A percentile compares a stretch with the other conserved stretches of the same genome.
phyloP scores from a whole-genome alignment of 2,888 invertebrate species.

The Machimus rusticus region DNA sequence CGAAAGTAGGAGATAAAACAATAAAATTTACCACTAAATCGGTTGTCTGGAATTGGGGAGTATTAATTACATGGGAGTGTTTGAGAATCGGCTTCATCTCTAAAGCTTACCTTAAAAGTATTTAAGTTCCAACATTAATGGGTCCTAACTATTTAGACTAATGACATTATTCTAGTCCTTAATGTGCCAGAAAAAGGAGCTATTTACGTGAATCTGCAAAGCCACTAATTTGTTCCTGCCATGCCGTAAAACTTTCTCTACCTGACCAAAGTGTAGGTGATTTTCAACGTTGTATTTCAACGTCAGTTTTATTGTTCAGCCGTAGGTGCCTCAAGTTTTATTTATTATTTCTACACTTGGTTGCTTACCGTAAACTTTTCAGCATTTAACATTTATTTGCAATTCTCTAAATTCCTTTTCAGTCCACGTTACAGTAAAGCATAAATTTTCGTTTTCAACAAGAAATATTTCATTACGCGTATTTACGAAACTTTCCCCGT shows the following conservation, averaged over 20 bases:
- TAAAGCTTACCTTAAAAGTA: not conserved
- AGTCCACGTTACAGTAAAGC: not conserved
- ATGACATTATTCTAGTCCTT: not conserved
- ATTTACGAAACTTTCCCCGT: not conserved
- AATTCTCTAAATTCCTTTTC: not conserved
- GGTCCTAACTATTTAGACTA: not conserved
- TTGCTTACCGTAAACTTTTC: not conserved
- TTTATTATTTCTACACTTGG: not conserved
- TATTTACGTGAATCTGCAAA: not conserved
- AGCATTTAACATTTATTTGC: not conserved
- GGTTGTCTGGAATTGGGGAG: not conserved
- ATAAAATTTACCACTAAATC: not conserved
- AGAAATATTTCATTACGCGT: not conserved
- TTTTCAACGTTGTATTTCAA: not conserved
- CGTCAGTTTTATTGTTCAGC: not conserved
- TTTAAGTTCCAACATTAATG: not conserved
- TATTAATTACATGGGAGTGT: not conserved
- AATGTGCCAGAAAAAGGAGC: not conserved
- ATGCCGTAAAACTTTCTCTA: not conserved
- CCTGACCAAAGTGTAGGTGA: not conserved
- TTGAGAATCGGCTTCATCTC: not conserved
- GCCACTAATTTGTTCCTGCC: not conserved
- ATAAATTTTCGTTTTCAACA: not conserved
- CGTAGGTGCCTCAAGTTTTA: not conserved
- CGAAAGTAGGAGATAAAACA: not conserved